Evolutionary conservation across 2,888 invertebrate genomes (phyloP).

Genomic region (Congeria kusceri): DNA sequence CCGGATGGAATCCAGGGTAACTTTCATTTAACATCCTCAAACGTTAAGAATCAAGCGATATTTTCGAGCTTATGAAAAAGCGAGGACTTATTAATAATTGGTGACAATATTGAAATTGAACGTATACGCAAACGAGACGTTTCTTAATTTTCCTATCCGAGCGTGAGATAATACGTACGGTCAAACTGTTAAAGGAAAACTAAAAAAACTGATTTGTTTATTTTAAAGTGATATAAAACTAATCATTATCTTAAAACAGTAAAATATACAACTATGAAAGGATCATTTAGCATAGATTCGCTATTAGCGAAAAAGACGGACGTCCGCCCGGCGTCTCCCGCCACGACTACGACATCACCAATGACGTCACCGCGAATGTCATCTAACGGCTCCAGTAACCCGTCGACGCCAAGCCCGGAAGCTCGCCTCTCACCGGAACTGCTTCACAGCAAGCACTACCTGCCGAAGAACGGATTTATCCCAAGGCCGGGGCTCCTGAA

Average conservation of each 20-base stretch:
- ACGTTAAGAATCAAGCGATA: too few relatives aligned
- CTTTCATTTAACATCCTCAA: neutral
- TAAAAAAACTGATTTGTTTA: too few relatives aligned
- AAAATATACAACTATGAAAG: constrained; percentile 68
- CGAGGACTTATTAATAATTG: too few relatives aligned
- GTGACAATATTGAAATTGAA: too few relatives aligned
- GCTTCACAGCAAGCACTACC: constrained; percentile 44
- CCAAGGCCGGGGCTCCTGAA: constrained; percentile 77
- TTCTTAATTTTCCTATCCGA: too few relatives aligned
- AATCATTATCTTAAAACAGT: neutral
- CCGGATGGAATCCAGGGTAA: constrained; percentile 32
- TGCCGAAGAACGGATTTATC: constrained; percentile 64
- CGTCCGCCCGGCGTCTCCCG: constrained; percentile 15
- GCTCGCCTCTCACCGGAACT: constrained; percentile 70
- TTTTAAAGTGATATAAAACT: neutral
- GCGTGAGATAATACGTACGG: too few relatives aligned
- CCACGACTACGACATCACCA: constrained; percentile 20
- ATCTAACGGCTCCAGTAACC: constrained; percentile 71
- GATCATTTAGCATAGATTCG: constrained; percentile 96
- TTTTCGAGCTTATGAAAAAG: too few relatives aligned
- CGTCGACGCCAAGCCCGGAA: constrained; percentile 73
- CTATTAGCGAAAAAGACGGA: constrained; percentile 88
- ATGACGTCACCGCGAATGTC: constrained; percentile 66
- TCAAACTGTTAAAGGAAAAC: too few relatives aligned
- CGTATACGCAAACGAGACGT: too few relatives aligned